Base-by-base conservation (phyloP, 2,113 vertebrate species). In the Rhodinocichla rosea region DNA sequence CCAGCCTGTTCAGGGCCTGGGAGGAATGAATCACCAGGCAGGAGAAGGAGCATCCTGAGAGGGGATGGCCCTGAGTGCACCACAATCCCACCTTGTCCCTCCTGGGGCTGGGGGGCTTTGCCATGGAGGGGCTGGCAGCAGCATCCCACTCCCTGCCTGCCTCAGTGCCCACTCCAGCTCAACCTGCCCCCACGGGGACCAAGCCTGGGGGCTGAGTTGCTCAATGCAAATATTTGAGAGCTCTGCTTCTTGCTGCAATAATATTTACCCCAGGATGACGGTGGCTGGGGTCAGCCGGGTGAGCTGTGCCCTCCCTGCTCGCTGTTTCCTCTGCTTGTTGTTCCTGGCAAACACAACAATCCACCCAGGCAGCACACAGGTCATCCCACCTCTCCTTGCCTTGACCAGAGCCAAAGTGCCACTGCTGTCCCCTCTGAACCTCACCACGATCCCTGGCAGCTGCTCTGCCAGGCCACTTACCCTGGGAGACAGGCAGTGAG, bases 161-260 rank as follows among this genome's bases (percentile, higher is more conserved):
- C 33, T n/a, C 27, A 53, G 63, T 35, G 28, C 4, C n/a, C n/a
- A 4, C 32, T 42, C 4, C 7, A 56, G 35, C 73, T 50, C 63
- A 52, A 47, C 47, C 81, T 40, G 24, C 19, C 26, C 0, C 0
- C 32, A 2, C 10, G 6, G 68, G 63, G 35, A 32, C 18, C 3
- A 9, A 47, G 19, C 32, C 60, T 6, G 7, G 35, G 10, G 3
- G 4, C n/a, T 32, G 45, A 20, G 24, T 28, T 26, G 32, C 59
- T 71, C 85, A 88, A 33, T 92, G 30, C 88, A 91, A 96, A 93
- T 83, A 93, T 92, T 90, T 81, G 84, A 40, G 69, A 37, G 17
- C 28, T 59, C 44, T 27, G 75, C 2, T 7, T 44, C 63, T 56
- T 24, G 10, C 75, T 93, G 21, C 40, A 52, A 90, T 89, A 63